Conservation (phyloP, 2,113 vertebrate genomes). For the Dolichotis patagonum region DNA sequence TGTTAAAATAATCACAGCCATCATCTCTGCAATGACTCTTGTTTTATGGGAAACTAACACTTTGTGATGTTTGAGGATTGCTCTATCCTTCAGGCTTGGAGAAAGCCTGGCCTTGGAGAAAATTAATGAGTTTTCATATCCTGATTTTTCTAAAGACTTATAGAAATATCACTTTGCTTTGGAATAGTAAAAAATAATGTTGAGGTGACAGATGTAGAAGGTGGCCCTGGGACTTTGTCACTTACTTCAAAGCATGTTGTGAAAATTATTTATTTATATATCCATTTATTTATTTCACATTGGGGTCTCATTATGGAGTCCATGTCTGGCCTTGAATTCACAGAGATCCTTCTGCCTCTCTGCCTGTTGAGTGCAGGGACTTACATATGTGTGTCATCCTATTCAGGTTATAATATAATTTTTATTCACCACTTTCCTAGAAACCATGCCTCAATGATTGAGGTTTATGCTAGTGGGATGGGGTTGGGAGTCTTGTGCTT, state of each 20-base stretch:
- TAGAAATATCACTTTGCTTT: constrained; percentile 23
- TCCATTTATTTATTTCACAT: not conserved
- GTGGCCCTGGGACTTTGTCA: not conserved
- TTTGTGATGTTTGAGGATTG: not conserved
- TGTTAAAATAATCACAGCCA: not conserved
- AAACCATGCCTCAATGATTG: not conserved
- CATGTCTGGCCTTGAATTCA: not conserved
- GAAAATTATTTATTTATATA: not conserved
- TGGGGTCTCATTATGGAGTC: not conserved
- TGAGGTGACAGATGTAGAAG: not conserved
- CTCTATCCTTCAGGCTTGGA: not conserved
- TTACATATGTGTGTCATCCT: not conserved
- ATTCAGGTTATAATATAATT: not conserved
- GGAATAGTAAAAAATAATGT: not conserved
- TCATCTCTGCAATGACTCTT: not conserved
- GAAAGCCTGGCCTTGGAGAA: not conserved
- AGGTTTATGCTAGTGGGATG: not conserved
- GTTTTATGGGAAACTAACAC: not conserved
- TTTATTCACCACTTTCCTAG: not conserved
- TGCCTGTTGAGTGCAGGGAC: not conserved
- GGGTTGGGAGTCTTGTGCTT: too few relatives aligned
- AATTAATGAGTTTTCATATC: not conserved
- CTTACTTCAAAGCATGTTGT: not conserved
- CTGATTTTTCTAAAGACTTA: constrained; percentile 1
- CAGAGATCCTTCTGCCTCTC: not conserved